Evolutionary conservation across 2,113 vertebrate species (phyloP), one percentile per base, ranked within the genome.

Genomic region (Lipophrys pholis): DNA sequence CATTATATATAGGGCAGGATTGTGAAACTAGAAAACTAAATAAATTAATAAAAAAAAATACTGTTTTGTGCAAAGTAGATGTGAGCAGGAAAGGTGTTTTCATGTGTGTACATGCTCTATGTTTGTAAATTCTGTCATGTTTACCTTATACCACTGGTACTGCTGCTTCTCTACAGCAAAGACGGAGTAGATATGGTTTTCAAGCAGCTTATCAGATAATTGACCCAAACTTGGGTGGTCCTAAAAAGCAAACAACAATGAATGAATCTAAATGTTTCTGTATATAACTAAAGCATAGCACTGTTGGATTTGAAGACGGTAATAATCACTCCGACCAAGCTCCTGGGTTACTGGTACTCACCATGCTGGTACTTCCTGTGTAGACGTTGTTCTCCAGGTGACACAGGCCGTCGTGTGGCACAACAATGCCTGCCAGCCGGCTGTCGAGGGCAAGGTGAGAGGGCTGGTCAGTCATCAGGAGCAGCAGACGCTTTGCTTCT

Each of bases 121-220:
- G 45, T 40, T 73, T 10, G 38, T 17, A 38, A 71, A 67, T 79
- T 53, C 48, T 1, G 55, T 73, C 69, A 83, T 62, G 43, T 84
- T 92, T 96, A 99, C 98, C 97, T 98, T 95, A 89, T 99, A 99
- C 98, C 98, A 99, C 91, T 95, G 94, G 93, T 96, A 97, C 75
- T 96, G 96, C 77, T 93, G 93, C 89, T 95, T 95, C 89, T 97
- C 96, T 84, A 99, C 96, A 12, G 97, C 98, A 86, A 99, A 99
- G 76, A 99, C 95, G 67, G 96, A 96, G 90, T 96, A 94, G 81
- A 99, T 95, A 60, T 94, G 93, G 93, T 98, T 98, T 86, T 97
- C 94, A 81, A 97, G 94, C 87, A 99, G 61, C 76, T 97, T 99
- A 78, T 98, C 95, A 62, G 96, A 96, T 68, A 99, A 93, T 74